These are phyloP conservation scores for Xerus inauris DNA, from an alignment of 2,113 vertebrate species.

Conservation along the genomic window DNA sequence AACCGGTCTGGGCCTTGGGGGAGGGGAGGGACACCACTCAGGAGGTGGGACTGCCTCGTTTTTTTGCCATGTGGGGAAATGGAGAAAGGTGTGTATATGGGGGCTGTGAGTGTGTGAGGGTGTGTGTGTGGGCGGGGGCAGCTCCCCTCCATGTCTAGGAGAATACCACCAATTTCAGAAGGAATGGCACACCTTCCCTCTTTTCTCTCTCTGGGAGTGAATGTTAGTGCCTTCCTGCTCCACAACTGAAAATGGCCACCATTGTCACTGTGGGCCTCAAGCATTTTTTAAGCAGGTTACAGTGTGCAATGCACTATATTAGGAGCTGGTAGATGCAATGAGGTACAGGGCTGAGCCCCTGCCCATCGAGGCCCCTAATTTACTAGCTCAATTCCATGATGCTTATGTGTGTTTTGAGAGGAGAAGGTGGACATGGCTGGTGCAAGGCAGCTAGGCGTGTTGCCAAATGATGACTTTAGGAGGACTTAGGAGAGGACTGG, in stretches of 20 bases:
- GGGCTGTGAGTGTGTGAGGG: neutral
- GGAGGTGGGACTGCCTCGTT: neutral
- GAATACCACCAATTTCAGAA: neutral
- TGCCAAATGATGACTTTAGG: neutral
- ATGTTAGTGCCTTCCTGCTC: neutral
- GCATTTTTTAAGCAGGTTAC: neutral
- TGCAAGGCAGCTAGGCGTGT: neutral
- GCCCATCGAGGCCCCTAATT: neutral
- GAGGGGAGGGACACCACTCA: too few species aligned
- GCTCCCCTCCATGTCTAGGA: too few species aligned
- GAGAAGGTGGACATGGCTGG: neutral
- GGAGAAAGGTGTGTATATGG: neutral
- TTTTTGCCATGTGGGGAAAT: too few species aligned
- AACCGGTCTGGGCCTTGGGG: neutral
- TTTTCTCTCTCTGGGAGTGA: neutral
- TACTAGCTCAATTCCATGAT: neutral
- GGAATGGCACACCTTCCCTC: neutral
- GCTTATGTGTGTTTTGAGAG: neutral
- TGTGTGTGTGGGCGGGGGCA: accelerated
- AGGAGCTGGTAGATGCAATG: neutral
- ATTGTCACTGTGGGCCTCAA: neutral
- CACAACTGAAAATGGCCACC: neutral
- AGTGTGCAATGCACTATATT: neutral
- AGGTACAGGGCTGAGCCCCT: neutral
- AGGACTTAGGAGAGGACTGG: neutral